A percentile compares a stretch with the other conserved stretches of the same genome.
phyloP scores from a whole-genome alignment of 2,797 vertebrate species.

The Ctenopoma multispine region DNA sequence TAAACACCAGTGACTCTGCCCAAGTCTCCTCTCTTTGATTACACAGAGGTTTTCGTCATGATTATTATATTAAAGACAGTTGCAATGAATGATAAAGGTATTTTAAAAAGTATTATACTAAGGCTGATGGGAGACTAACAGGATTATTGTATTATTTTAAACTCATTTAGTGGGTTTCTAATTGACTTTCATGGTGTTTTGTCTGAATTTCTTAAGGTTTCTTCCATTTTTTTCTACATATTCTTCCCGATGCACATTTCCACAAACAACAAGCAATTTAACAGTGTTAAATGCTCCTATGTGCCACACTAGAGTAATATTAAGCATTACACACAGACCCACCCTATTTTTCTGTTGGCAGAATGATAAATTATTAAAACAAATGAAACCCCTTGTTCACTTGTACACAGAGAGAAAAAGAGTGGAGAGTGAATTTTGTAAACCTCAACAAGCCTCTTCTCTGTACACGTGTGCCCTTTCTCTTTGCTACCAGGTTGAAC shows the following conservation, averaged over 20 bases:
- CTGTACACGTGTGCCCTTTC: slow-evolving; percentile 22
- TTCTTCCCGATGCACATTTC: slow-evolving; percentile 56
- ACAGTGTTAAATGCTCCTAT: slow-evolving; percentile 33
- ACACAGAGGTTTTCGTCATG: slow-evolving; percentile 37
- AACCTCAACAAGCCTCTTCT: slow-evolving; percentile 33
- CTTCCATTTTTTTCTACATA: slow-evolving; percentile 36
- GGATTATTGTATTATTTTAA: not conserved
- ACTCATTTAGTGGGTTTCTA: not conserved
- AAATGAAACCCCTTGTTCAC: slow-evolving; percentile 22
- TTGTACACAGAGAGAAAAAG: slow-evolving; percentile 27
- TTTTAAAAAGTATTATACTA: not conserved
- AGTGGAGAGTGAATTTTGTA: slow-evolving; percentile 44
- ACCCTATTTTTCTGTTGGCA: slow-evolving; percentile 29
- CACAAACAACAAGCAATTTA: slow-evolving; percentile 46
- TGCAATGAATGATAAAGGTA: slow-evolving; percentile 17
- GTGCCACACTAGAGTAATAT: slow-evolving; percentile 15
- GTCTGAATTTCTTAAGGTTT: slow-evolving; percentile 39
- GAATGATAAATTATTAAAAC: slow-evolving; percentile 36
- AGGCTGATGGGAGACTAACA: not conserved
- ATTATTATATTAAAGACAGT: slow-evolving; percentile 52
- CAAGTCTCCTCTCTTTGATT: slow-evolving; percentile 60
- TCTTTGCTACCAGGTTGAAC: slow-evolving; percentile 33
- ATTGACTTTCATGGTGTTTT: not conserved
- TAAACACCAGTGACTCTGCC: slow-evolving; percentile 59
- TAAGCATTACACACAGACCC: not conserved